Base-by-base conservation (phyloP, 2,113 vertebrate genomes). In the Onychostruthus taczanowskii region DNA sequence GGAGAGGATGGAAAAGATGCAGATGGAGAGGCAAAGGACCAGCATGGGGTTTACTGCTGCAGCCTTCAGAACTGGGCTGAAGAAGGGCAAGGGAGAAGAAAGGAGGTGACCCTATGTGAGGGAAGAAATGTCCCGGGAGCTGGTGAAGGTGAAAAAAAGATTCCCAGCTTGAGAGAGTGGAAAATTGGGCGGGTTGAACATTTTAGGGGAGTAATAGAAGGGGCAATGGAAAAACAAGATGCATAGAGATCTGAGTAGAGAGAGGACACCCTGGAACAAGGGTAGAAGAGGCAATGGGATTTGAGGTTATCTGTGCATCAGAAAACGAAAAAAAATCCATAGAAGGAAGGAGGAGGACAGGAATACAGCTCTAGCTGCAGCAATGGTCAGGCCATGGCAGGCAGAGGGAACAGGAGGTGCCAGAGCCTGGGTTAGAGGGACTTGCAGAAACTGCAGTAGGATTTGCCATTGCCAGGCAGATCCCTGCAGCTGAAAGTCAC, bases 21-120 rank as follows among this genome's bases (percentile, higher is more conserved):
- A 41, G 39, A 41, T 37, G 50, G 28, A 64, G 13, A 52, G 37
- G 26, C 22, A n/a, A 58, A 62, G 35, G 35, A 64, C 17, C 39
- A 13, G 20, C 0, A 0, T 13, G 44, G 37, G 2, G 5, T 76
- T 92, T 76, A 10, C 16, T 46, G 26, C 22, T 68, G 59, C 3
- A 4, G 18, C 26, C 19, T 33, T 11, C 28, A 66, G 35, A 50
- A 79, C 10, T 0, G 0, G 49, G 10, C 17, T 75, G 58, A 76
- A 28, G n/a, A 78, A 82, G 8, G 6, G 4, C 3, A 10, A 47
- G 28, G 37, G 19, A 69, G n/a, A 63, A 88, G 26, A 28, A 73
- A 74, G 17, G 3, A 75, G 8, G 3, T 13, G 33, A 17, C 46
- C 21, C 15, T 61, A 2, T 0, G 0, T 16, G 27, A 64, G 13